Evolutionary conservation across 2,888 invertebrate genomes (phyloP).

Genomic region (Pristionchus exspectatus): DNA sequence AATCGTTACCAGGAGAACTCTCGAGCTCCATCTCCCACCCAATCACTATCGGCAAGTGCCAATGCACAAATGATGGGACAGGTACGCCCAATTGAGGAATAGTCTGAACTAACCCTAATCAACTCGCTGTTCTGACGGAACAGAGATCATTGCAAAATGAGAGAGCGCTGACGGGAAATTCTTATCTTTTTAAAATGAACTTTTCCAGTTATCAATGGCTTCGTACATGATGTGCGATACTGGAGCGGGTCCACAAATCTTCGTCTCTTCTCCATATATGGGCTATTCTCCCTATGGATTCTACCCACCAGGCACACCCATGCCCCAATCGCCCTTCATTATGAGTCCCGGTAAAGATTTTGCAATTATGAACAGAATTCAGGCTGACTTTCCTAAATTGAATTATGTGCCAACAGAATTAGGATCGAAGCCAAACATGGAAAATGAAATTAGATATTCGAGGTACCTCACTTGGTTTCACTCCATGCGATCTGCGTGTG

Average conservation of each 20-base stretch:
- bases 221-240: slow-evolving; percentile 52
- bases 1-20: background rate
- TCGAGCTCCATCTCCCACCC: slow-evolving; percentile 24
- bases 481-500: slow-evolving; percentile 47
- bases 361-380: background rate
- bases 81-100: background rate
- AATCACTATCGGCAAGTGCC: slow-evolving; percentile 5
- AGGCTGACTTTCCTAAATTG: background rate
- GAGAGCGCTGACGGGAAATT: too few relatives aligned
- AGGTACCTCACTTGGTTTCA: slow-evolving; percentile 35
- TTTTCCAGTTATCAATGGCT: background rate
- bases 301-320: slow-evolving; percentile 43
- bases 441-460: background rate
- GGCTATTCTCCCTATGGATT: slow-evolving; percentile 48
- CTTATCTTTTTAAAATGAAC: too few relatives aligned
- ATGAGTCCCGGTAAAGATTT: background rate
- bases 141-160: background rate
- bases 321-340: slow-evolving; percentile 16
- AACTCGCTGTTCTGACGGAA: background rate
- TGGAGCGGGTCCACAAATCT: slow-evolving; percentile 49
- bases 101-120: background rate
- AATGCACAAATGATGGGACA: background rate
- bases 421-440: background rate
- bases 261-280: slow-evolving; percentile 48
- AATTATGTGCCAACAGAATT: background rate